Evolutionary conservation across 2,888 invertebrate species (phyloP).

Genomic region (Papilio demoleus): DNA sequence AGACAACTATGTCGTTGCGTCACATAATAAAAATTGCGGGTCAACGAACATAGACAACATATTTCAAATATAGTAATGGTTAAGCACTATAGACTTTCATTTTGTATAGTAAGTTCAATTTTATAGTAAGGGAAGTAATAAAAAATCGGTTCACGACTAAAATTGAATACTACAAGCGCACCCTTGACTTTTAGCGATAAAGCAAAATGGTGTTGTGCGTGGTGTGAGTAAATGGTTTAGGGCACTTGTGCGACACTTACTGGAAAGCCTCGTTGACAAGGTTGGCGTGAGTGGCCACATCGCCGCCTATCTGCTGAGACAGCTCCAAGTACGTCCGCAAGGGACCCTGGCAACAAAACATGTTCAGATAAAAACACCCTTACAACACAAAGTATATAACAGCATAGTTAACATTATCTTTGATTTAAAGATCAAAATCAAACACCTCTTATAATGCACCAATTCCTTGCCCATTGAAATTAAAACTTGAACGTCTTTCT

Average conservation of each 20-base stretch:
- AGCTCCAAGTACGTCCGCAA: conserved; percentile 89
- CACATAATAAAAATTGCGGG: not conserved
- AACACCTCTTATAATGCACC: not conserved
- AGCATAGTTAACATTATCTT: too few relatives aligned
- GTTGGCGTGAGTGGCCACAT: conserved; percentile 91
- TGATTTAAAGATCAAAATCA: too few relatives aligned
- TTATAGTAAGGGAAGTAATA: not conserved
- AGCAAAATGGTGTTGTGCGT: conserved; percentile 6
- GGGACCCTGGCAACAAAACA: conserved; percentile 84
- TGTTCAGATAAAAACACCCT: too few relatives aligned
- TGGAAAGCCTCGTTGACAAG: conserved; percentile 93
- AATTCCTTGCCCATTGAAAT: not conserved
- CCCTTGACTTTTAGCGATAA: conserved; percentile 49
- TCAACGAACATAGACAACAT: not conserved
- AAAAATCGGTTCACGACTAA: not conserved
- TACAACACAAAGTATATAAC: too few relatives aligned
- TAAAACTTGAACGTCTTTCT: not conserved
- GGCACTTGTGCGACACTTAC: conserved; percentile 77
- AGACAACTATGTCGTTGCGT: conserved; percentile 5
- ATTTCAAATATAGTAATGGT: not conserved
- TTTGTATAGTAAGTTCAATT: too few relatives aligned
- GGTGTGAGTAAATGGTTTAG: conserved; percentile 9
- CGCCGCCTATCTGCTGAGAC: conserved; percentile 93
- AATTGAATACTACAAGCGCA: not conserved
- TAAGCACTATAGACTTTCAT: not conserved